Percentiles rank a stretch among this genome's conserved stretches.
These are phyloP conservation scores for Enoplosus armatus DNA, from an alignment of 2,797 vertebrate species.

Conservation along the genomic window DNA sequence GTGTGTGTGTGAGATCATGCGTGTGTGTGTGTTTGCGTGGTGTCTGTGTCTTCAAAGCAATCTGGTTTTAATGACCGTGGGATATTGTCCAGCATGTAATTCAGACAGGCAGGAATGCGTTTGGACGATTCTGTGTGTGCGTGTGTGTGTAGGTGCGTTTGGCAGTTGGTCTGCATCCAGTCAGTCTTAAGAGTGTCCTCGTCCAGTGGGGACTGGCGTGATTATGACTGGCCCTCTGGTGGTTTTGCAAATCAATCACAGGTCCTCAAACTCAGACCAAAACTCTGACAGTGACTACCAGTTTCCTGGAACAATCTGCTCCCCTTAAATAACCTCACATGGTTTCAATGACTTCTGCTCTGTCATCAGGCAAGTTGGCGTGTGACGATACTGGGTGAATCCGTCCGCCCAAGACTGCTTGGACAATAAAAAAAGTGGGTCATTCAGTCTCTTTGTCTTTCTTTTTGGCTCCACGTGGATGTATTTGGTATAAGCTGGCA, in stretches of 20 bases:
- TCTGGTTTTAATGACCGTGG: slow-evolving; percentile 81
- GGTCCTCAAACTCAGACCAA: slow-evolving; percentile 67
- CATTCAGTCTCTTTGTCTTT: slow-evolving; percentile 55
- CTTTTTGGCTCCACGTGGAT: slow-evolving; percentile 47
- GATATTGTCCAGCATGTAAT: slow-evolving; percentile 80
- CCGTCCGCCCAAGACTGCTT: slow-evolving; percentile 60
- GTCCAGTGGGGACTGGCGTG: slow-evolving; percentile 49
- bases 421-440: slow-evolving; percentile 66
- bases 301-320: slow-evolving; percentile 77
- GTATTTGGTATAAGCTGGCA: slow-evolving; percentile 41
- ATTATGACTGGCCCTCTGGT: slow-evolving; percentile 70
- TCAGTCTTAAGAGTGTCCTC: slow-evolving; percentile 41
- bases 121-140: slow-evolving; percentile 49
- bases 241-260: slow-evolving; percentile 78
- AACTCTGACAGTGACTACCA: slow-evolving; percentile 75
- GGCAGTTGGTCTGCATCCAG: slow-evolving; percentile 48
- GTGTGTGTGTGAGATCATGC: slow-evolving; percentile 33
- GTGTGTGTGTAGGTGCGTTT: slow-evolving; percentile 46
- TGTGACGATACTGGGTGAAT: slow-evolving; percentile 70
- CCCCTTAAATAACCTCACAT: slow-evolving; percentile 75
- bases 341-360: slow-evolving; percentile 79
- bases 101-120: slow-evolving; percentile 78
- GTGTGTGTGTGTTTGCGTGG: slow-evolving; percentile 70
- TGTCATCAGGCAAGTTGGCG: slow-evolving; percentile 74
- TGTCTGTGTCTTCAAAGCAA: slow-evolving; percentile 76